Conservation (phyloP, 1,140 invertebrate species). For the Scylla paramamosain region DNA sequence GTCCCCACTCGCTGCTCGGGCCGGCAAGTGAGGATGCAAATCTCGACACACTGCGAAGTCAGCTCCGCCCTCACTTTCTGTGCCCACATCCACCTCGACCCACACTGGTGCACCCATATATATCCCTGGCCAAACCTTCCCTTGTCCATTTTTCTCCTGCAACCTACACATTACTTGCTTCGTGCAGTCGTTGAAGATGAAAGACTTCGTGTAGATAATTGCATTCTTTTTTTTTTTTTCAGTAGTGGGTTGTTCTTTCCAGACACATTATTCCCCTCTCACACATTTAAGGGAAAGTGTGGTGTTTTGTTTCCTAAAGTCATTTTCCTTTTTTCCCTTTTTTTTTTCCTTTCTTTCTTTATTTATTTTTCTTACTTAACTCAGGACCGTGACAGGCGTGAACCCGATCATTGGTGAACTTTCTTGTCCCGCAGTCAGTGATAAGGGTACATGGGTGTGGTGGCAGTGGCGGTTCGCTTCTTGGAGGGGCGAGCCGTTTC, state of each 20-base stretch:
- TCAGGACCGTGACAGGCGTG: not conserved
- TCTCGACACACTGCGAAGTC: not conserved
- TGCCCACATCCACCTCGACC: constrained; percentile 9
- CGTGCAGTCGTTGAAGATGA: not conserved
- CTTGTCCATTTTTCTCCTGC: not conserved
- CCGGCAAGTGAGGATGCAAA: not conserved
- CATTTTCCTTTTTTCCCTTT: not conserved
- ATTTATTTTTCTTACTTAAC: too few species aligned
- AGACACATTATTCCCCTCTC: too few species aligned
- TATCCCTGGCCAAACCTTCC: not conserved
- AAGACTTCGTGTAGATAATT: not conserved
- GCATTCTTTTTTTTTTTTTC: not conserved
- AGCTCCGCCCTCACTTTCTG: constrained; percentile 17
- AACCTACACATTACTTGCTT: not conserved
- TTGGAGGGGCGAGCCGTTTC: too few species aligned
- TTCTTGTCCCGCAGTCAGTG: not conserved
- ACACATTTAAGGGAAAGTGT: not conserved
- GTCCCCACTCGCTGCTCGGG: not conserved
- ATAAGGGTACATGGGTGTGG: not conserved
- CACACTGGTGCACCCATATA: not conserved
- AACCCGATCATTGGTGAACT: not conserved
- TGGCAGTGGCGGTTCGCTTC: not conserved
- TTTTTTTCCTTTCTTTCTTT: not conserved
- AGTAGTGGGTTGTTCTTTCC: not conserved
- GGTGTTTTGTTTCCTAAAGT: not conserved